Conservation (phyloP, 2,113 vertebrate species). For the Misgurnus anguillicaudatus region DNA sequence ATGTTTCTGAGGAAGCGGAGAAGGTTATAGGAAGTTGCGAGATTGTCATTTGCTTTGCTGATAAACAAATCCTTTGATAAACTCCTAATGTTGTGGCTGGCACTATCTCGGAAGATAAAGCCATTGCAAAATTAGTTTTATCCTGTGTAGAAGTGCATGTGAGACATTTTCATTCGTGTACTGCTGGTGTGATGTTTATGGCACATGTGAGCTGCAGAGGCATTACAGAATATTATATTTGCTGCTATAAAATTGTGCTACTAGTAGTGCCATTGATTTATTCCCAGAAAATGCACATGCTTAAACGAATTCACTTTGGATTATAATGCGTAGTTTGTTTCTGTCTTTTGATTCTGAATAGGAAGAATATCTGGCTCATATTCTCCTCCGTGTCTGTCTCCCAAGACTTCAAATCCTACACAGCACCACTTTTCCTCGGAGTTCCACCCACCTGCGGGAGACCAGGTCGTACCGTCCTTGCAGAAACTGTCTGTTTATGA, state of each 20-base stretch:
- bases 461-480: slow-evolving; percentile 80
- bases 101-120: not conserved
- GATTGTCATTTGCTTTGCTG: slow-evolving; percentile 57
- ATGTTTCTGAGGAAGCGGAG: slow-evolving; percentile 68
- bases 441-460: slow-evolving; percentile 68
- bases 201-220: not conserved
- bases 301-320: too few relatives aligned
- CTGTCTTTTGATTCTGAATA: slow-evolving; percentile 54
- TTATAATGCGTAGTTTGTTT: not conserved
- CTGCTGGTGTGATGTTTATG: not conserved
- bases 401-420: slow-evolving; percentile 66
- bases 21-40: slow-evolving; percentile 74
- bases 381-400: slow-evolving; percentile 51
- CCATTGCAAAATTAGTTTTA: not conserved
- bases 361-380: slow-evolving; percentile 61
- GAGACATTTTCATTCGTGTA: not conserved
- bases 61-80: slow-evolving; percentile 62
- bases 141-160: too few relatives aligned
- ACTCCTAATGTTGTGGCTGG: slow-evolving; percentile 71
- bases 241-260: too few relatives aligned
- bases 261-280: too few relatives aligned
- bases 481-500: slow-evolving; percentile 77
- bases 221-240: not conserved
- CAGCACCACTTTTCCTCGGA: slow-evolving; percentile 62
- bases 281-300: too few relatives aligned